Base-by-base conservation (phyloP, 2,888 invertebrate species). In the Arge pagana region DNA sequence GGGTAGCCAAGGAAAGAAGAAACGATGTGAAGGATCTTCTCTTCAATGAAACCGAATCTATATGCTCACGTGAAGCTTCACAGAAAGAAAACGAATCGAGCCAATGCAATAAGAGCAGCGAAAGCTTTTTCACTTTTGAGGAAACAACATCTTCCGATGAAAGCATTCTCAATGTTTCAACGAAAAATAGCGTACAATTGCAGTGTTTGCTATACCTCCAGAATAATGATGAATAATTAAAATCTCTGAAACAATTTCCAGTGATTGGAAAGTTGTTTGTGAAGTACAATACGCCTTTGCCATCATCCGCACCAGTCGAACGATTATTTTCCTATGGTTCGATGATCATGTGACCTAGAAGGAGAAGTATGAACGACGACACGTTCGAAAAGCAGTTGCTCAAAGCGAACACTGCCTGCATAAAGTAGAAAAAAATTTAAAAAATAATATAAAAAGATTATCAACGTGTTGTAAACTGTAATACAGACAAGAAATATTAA, bases 301-400 rank as follows among this genome's bases (percentile, higher is more conserved):
- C 54, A 15, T 51, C 51, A 31, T 54, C 54, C 26, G 54, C 54
- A 45, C 55, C 50, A 24, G 37, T 54, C 18, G 49, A 54, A 49
- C 19, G 53, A 31, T 48, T 55, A 15, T 55, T 54, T 49, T 55
- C 55, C 15, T 55, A 50, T 42, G 55, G 53, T 33, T 42, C 53
- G 30, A 52, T 52, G 54, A 54, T 54, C 31, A 53, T 54, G 54
- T 30, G 41, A 45, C 54, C 54, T 36, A 50, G 51, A 42, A 48
- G 56, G 43, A 48, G 55, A 50, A 48, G 53, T 36, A 55, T 55
- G 53, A 48, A 36, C 16, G 53, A 55, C 49, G 39, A 37, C 37
- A 37, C 49, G 36, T 55, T 55, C 36, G 49, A 37, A 11, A 37
- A 19, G 37, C 37, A 19, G 21, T 19, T 37, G 37, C 37, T 37